Conservation (phyloP, 2,888 invertebrate genomes). For the Enchytraeus crypticus region DNA sequence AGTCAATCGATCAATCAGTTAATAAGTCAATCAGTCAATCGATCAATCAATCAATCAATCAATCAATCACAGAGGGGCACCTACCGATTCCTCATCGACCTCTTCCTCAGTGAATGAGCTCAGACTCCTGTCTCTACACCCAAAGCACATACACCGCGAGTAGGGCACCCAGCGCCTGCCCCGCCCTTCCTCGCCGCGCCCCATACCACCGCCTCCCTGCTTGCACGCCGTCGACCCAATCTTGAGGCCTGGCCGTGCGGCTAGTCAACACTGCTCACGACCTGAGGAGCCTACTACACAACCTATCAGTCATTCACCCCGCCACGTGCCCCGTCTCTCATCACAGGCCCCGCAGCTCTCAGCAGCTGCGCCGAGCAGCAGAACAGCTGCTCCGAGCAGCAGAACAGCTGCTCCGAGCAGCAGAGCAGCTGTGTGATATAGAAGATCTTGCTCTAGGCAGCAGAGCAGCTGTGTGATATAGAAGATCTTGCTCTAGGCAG, state of each 20-base stretch:
- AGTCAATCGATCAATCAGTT: too few relatives aligned
- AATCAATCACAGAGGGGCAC: too few relatives aligned
- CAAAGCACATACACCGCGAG: conserved; percentile 14
- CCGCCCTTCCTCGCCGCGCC: not conserved
- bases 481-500: too few relatives aligned
- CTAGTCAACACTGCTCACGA: too few relatives aligned
- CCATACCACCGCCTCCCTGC: not conserved
- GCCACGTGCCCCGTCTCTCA: not conserved
- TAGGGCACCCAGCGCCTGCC: conserved; percentile 11
- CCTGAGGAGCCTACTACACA: too few relatives aligned
- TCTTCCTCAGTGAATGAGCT: conserved; percentile 11
- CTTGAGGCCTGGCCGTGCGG: not conserved
- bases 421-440: not conserved
- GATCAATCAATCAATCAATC: too few relatives aligned
- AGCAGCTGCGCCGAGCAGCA: not conserved
- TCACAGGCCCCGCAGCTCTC: not conserved
- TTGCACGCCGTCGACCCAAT: conserved; percentile 9
- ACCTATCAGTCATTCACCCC: too few relatives aligned
- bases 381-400: not conserved
- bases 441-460: too few relatives aligned
- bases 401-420: not conserved
- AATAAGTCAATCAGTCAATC: too few relatives aligned
- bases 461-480: not conserved
- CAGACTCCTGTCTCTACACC: conserved; percentile 6
- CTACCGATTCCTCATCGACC: not conserved